Conservation (phyloP, 2,888 invertebrate genomes). For the Philereme transversata region DNA sequence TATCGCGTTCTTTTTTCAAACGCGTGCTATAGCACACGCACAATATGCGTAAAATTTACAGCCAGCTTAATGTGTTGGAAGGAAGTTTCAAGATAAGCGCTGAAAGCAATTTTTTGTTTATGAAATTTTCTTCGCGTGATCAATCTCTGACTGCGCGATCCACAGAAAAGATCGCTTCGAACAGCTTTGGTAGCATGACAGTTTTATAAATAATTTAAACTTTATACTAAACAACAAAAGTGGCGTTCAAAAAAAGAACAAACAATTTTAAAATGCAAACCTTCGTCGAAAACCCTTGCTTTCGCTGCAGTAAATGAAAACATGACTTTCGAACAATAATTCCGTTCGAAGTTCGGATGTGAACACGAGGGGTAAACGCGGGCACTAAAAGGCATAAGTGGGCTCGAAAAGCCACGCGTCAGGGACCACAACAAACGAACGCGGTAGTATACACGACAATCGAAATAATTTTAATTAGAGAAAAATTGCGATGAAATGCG, state of each 20-base stretch:
- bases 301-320: conserved; percentile 49
- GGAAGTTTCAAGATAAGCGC: conserved; percentile 73
- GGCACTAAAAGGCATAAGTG: conserved; percentile 80
- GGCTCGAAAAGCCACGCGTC: conserved; percentile 78
- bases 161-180: not conserved
- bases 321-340: conserved; percentile 63
- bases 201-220: not conserved
- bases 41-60: conserved; percentile 76
- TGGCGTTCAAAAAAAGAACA: conserved; percentile 12
- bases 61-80: conserved; percentile 75
- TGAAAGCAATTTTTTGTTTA: conserved; percentile 66
- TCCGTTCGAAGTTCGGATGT: conserved; percentile 56
- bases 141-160: conserved; percentile 11
- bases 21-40: conserved; percentile 70
- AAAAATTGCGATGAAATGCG: conserved; percentile 78
- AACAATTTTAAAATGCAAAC: conserved; percentile 32
- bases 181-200: conserved; percentile 10
- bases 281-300: conserved; percentile 49
- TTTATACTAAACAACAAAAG: conserved; percentile 9
- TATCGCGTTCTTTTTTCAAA: conserved; percentile 74
- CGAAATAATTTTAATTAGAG: conserved; percentile 83
- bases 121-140: conserved; percentile 33
- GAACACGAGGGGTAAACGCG: conserved; percentile 73
- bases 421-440: conserved; percentile 77
- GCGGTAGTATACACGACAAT: conserved; percentile 73